These are phyloP conservation scores for Philereme vetulata DNA, from an alignment of 2,888 invertebrate genomes.

Conservation along the genomic window DNA sequence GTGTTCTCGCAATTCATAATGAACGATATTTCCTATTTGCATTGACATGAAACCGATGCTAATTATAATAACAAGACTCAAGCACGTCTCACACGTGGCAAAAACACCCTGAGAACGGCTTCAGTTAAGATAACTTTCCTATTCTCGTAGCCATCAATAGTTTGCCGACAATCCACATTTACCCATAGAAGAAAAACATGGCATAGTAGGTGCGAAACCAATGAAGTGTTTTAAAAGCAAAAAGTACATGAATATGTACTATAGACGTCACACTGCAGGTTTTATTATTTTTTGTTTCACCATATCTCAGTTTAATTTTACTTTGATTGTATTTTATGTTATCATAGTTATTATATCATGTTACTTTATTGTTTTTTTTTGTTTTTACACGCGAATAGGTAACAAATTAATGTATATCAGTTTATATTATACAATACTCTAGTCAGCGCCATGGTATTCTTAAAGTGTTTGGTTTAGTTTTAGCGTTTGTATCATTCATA, in stretches of 20 bases:
- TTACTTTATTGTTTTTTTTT: no score
- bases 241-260: constrained; percentile 38
- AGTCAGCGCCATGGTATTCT: no score
- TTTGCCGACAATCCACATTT: constrained; percentile 46
- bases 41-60: constrained; percentile 55
- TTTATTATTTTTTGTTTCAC: constrained; percentile 1
- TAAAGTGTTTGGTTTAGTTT: no score
- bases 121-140: constrained; percentile 44
- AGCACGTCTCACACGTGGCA: constrained; percentile 49
- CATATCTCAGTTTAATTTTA: neutral
- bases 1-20: constrained; percentile 17
- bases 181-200: constrained; percentile 50
- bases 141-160: constrained; percentile 40
- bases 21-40: constrained; percentile 53
- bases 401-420: no score
- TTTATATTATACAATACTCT: no score
- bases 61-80: constrained; percentile 57
- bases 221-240: constrained; percentile 54
- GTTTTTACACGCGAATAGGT: no score
- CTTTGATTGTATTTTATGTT: constrained; percentile 3
- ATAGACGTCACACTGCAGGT: constrained; percentile 6
- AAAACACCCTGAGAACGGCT: constrained; percentile 57
- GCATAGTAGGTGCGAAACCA: constrained; percentile 51
- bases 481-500: no score
- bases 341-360: no score